Evolutionary conservation across 1,140 invertebrate species (phyloP).

Genomic region (Orchesella cincta): DNA sequence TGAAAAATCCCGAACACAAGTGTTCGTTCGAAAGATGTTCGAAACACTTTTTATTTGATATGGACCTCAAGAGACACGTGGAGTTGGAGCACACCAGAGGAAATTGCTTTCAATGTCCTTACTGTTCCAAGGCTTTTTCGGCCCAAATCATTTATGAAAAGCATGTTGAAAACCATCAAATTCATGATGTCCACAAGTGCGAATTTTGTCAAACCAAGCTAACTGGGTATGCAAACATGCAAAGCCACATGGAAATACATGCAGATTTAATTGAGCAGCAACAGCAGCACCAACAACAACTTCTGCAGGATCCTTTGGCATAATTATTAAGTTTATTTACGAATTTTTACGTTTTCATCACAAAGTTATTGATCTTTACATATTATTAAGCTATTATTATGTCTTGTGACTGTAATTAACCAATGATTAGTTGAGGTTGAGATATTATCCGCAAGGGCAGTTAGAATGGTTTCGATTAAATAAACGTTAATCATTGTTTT

Average conservation of each 20-base stretch:
- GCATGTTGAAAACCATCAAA: conserved; percentile 22
- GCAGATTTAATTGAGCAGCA: background rate
- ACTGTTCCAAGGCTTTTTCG: background rate
- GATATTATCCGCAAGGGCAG: no score
- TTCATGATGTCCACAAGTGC: background rate
- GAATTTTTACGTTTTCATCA: background rate
- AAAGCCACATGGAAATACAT: background rate
- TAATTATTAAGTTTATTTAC: background rate
- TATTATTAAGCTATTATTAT: background rate
- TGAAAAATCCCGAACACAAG: background rate
- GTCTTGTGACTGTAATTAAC: no score
- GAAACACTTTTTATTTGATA: background rate
- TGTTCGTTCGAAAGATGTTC: background rate
- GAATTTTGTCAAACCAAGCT: background rate
- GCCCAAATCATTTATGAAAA: background rate
- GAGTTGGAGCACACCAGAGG: background rate
- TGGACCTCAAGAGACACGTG: background rate
- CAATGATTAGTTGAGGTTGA: no score
- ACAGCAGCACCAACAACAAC: background rate
- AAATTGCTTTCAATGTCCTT: conserved; percentile 5
- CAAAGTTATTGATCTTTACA: background rate
- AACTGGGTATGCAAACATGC: background rate
- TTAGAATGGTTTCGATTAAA: no score
- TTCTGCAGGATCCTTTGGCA: background rate
- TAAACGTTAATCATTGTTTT: no score